Evolutionary conservation across 2,888 invertebrate genomes (phyloP), one percentile per base, ranked within the genome.

Genomic region (Nemotelus pantherinus): DNA sequence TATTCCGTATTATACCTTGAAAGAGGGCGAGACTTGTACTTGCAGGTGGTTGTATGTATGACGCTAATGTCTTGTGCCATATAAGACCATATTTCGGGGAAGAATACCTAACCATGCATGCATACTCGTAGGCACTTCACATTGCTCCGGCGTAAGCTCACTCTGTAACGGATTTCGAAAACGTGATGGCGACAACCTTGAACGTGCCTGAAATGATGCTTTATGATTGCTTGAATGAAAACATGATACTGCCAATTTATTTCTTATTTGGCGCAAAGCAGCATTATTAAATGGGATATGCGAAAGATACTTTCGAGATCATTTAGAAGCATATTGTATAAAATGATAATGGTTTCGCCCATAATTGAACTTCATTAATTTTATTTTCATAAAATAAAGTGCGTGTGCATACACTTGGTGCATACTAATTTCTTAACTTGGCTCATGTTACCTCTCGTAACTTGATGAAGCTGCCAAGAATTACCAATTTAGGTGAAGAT

Each of bases 121-220:
- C 50, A 9, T 9, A 1, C 50, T 50, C 5, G 6, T 50, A 7
- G 50, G 9, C 50, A 9, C 50, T 50, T 50, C 1, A 7, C 50
- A 50, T 7, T 9, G 25, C 25, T 25, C 9, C 50, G 6, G 9
- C 9, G 50, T 65, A 44, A 65, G 65, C 45, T 7, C 9, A 25
- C 64, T 41, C 10, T 25, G 4, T 10, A 25, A 65, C 39, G 10
- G 47, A 47, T n/a, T 47, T 68, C 4, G 7, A 25, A 50, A 50
- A 68, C 67, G 67, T 68, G 67, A 68, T 50, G 48, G 67, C 48
- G 10, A 25, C 25, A 9, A 25, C 25, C 5, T 47, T 7, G 41
- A 41, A 68, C 67, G 67, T 68, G 67, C 48, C 50, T 68, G 67
- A 68, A 68, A 68, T 68, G 25, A 50, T 68, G 43, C 39, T 68